Evolutionary conservation across 2,113 vertebrate genomes (phyloP), one percentile per base, ranked within the genome.

Genomic region (Azemiops feae): DNA sequence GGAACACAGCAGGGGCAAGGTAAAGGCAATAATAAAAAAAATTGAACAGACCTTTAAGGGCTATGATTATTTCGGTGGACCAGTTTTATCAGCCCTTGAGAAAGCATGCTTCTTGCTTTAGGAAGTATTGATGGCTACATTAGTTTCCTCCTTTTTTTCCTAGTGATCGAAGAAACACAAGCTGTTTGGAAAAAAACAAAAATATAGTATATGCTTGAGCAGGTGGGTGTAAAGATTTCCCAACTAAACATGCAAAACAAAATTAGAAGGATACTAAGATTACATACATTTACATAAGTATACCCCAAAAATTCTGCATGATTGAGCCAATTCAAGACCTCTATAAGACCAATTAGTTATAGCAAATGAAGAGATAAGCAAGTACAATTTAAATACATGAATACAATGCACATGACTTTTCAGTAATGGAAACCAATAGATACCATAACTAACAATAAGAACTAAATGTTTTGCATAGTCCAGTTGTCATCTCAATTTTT

Each of bases 21-120:
- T 96, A 97, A 98, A 98, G 97, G 95, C 96, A 98, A 96, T 97
- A 97, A 97, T 97, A 97, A 97, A 97, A 97, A 97, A 97, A 97
- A 97, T 96, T 97, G 97, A 98, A 96, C 95, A 94, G 52, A 90
- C 30, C 85, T 97, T 97, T 97, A 97, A 97, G 96, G 94, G 92
- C 95, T 96, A 94, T 96, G 94, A 97, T 98, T 98, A 97, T 97
- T 96, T 92, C 93, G 96, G 89, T 94, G 92, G 95, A 94, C 58
- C 95, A 95, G 54, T 96, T 97, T 96, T 95, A 95, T 96, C 90
- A 95, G 45, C 93, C 88, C 86, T 96, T 96, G 96, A 90, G 74
- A 97, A 96, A 96, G 58, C 55, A 64, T 95, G 23, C 87, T 95
- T 96, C 93, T 97, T 96, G 94, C 87, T 4, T 94, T 94, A 96